These are phyloP conservation scores for Chaetodon trifasciatus DNA, from an alignment of 2,797 vertebrate genomes.

Conservation along the genomic window DNA sequence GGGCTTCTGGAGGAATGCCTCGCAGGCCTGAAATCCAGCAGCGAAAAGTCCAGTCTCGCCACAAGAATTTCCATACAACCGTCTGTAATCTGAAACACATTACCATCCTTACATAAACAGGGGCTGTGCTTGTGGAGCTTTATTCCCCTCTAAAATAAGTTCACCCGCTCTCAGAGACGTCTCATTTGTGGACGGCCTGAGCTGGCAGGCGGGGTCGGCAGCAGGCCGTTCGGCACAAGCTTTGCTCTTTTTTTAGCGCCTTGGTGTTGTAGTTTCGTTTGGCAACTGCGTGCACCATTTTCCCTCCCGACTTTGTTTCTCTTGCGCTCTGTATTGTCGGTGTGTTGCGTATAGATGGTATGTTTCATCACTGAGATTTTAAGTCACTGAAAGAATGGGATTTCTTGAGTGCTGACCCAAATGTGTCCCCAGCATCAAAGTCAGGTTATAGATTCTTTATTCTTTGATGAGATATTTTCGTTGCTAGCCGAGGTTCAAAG, in stretches of 20 bases:
- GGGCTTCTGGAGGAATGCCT: constrained; percentile 50
- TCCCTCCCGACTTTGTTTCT: background rate
- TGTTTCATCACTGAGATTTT: background rate
- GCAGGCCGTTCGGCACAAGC: constrained; percentile 39
- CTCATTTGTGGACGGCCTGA: constrained; percentile 85
- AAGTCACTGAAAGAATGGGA: background rate
- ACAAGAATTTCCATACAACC: constrained; percentile 96
- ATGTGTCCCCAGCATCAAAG: background rate
- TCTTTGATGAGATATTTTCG: background rate
- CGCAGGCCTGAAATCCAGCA: constrained; percentile 72
- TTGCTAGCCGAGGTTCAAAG: background rate
- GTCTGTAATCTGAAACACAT: constrained; percentile 96
- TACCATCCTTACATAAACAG: constrained; percentile 92
- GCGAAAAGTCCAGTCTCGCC: constrained; percentile 90
- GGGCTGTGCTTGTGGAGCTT: constrained; percentile 86
- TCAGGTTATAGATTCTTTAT: background rate
- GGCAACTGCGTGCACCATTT: background rate
- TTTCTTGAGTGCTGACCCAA: background rate
- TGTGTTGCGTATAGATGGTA: background rate
- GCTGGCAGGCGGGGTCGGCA: constrained; percentile 77
- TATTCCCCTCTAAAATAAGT: constrained; percentile 88
- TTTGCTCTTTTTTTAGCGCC: constrained; percentile 6
- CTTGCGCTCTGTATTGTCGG: accelerated
- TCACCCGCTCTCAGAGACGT: constrained; percentile 80
- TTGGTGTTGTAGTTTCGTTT: constrained; percentile 7